Percentiles rank a stretch among this genome's conserved stretches.
Evolutionary conservation across 2,113 vertebrate species (phyloP).

Genomic region (Saccopteryx leptura): DNA sequence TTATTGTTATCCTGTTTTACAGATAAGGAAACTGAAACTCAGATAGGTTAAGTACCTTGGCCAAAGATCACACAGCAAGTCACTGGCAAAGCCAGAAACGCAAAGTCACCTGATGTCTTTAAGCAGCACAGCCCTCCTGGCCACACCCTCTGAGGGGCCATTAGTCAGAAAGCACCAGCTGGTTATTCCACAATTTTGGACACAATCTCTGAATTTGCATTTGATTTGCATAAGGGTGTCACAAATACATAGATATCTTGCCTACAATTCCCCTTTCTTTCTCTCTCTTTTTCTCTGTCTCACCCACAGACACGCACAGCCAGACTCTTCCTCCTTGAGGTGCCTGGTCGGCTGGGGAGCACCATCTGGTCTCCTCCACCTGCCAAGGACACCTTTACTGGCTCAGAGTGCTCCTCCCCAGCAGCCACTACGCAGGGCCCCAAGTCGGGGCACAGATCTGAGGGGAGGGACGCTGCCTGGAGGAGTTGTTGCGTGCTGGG

Average conservation of each 20-base stretch:
- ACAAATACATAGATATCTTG: not conserved
- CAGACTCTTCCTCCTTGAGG: conserved; percentile 69
- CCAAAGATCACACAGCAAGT: conserved; percentile 46
- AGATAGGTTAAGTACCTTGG: not conserved
- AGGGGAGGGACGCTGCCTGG: not conserved
- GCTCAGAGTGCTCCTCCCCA: conserved; percentile 53
- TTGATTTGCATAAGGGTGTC: conserved; percentile 61
- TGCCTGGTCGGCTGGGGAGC: conserved; percentile 55
- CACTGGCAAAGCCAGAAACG: conserved; percentile 27
- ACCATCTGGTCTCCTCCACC: conserved; percentile 82
- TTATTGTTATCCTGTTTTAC: not conserved
- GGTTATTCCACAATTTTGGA: not conserved
- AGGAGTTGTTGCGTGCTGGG: not conserved
- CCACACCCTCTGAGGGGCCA: not conserved
- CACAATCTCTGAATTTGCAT: conserved; percentile 46
- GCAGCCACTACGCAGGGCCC: not conserved
- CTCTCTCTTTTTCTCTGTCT: not conserved
- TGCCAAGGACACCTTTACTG: conserved; percentile 71
- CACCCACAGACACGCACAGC: not conserved
- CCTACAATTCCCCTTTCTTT: not conserved
- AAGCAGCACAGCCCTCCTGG: not conserved
- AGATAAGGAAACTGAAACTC: conserved; percentile 36
- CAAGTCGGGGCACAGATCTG: not conserved
- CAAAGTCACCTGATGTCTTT: not conserved
- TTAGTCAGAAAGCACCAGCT: conserved; percentile 24